A percentile compares a stretch with the other conserved stretches of the same genome.
phyloP scores from a whole-genome alignment of 2,888 invertebrate genomes.

The Aphidius colemani region DNA sequence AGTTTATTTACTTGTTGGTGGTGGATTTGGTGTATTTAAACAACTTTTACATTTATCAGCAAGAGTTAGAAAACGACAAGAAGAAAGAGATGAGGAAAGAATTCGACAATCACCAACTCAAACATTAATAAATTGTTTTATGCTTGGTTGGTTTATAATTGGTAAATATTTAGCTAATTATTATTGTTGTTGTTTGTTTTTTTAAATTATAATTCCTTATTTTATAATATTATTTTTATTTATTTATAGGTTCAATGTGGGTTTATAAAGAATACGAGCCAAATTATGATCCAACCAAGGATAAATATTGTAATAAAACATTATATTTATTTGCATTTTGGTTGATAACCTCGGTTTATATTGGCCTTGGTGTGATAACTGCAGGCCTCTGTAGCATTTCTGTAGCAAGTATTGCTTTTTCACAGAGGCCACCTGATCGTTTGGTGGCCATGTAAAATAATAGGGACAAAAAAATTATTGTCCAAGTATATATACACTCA shows the following conservation, averaged over 20 bases:
- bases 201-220: background rate
- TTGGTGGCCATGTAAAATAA: slow-evolving; percentile 20
- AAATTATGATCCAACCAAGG: slow-evolving; percentile 62
- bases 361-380: slow-evolving; percentile 63
- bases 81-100: slow-evolving; percentile 64
- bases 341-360: slow-evolving; percentile 70
- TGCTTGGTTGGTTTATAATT: slow-evolving; percentile 73
- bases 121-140: slow-evolving; percentile 67
- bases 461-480: background rate
- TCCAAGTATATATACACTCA: background rate
- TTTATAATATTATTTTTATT: slow-evolving; percentile 10
- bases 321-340: slow-evolving; percentile 74
- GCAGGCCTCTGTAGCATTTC: slow-evolving; percentile 65
- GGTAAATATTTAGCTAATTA: slow-evolving; percentile 59
- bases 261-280: slow-evolving; percentile 71
- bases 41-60: slow-evolving; percentile 66
- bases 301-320: slow-evolving; percentile 69
- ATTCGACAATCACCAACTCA: slow-evolving; percentile 64
- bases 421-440: slow-evolving; percentile 45
- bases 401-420: slow-evolving; percentile 61
- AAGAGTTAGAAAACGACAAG: slow-evolving; percentile 63
- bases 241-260: slow-evolving; percentile 68
- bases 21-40: slow-evolving; percentile 69
- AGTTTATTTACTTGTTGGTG: slow-evolving; percentile 71
- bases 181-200: background rate